Evolutionary conservation across 2,113 vertebrate genomes (phyloP).

Genomic region (Centropus unirufus): DNA sequence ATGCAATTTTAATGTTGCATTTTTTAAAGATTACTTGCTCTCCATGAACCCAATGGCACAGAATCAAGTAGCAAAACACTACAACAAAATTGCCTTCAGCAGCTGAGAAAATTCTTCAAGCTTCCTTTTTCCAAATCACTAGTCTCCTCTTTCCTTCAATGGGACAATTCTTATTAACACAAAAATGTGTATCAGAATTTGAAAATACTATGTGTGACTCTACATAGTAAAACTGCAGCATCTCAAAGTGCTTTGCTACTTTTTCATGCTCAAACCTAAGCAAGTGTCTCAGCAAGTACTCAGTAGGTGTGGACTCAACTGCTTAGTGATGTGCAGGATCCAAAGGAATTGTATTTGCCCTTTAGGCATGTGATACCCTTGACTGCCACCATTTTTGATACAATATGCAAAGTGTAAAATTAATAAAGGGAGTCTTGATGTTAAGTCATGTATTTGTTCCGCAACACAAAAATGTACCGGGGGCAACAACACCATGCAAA

Average conservation of each 20-base stretch:
- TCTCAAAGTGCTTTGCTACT: neutral
- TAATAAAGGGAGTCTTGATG: neutral
- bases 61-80: conserved; percentile 10
- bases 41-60: neutral
- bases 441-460: neutral
- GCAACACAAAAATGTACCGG: neutral
- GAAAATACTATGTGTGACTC: neutral
- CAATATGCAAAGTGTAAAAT: neutral
- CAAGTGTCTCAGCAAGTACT: neutral
- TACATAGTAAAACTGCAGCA: neutral
- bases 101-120: neutral
- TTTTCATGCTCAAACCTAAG: neutral
- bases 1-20: conserved; percentile 42
- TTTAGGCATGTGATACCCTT: neutral
- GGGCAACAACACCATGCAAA: neutral
- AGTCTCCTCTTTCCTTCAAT: neutral
- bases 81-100: conserved; percentile 21
- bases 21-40: conserved; percentile 35
- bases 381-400: neutral
- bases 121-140: neutral
- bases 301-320: neutral
- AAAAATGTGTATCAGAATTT: neutral
- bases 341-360: neutral
- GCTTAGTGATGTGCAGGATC: neutral
- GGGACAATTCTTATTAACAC: fast-evolving